Evolutionary conservation across 2,113 vertebrate species (phyloP), one percentile per base, ranked within the genome.

Genomic region (Marmota flaviventris): DNA sequence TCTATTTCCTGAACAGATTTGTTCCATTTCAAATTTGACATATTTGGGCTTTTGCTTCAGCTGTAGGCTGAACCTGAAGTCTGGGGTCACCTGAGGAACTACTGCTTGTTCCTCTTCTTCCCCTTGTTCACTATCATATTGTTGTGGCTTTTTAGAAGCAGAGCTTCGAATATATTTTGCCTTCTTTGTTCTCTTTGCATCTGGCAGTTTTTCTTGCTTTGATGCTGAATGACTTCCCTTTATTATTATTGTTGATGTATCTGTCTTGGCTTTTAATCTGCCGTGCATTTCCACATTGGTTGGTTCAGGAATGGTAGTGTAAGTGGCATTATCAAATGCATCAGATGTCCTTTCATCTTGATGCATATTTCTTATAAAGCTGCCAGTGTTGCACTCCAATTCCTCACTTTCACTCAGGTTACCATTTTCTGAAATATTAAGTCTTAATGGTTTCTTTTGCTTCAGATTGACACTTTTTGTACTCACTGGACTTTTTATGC

Each of bases 141-240:
- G 45, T 34, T 81, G 85, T 86, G 76, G 37, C 34, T 83, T 92
- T 82, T 86, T 69, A 37, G 63, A 13, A 14, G 56, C 2, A 78
- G 29, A 56, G 37, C 2, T 75, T 24, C 85, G 39, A 51, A 25
- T 58, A 24, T 51, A 16, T 8, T 95, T 51, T 82, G 6, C 32
- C 37, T 70, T 37, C 17, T 37, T 22, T 27, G 4, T 56, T 85
- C 70, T 65, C 79, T 81, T 90, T 70, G 81, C 51, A 53, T 39
- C 73, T 89, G n/a, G 76, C 39, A 87, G 51, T 61, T 93, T 78
- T 10, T 93, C 70, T 72, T n/a, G 58, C 29, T 89, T 89, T 76
- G 34, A 18, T n/a, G 24, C 11, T 34, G 42, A 81, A 63, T 56
- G 51, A 51, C 48, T 65, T 18, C 22, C 13, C 7, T n/a, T 91